phyloP scores from a whole-genome alignment of 2,797 vertebrate species.

The Emydoidea blandingii region DNA sequence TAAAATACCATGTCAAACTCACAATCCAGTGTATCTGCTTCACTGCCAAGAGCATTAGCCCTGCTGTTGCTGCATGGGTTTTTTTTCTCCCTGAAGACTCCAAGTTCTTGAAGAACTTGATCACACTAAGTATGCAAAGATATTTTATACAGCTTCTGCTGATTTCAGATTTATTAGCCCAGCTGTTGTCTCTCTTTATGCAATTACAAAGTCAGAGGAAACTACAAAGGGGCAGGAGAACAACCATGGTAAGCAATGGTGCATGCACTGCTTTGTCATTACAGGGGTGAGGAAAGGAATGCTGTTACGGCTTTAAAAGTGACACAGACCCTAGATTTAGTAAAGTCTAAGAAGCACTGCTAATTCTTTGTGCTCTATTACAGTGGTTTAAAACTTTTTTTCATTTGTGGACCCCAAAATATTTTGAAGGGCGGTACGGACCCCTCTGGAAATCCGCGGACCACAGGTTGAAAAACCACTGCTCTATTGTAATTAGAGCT shows the following conservation, averaged over 20 bases:
- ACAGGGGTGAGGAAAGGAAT: neutral
- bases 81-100: neutral
- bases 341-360: neutral
- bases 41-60: neutral
- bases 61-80: neutral
- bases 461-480: no score
- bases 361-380: neutral
- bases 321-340: neutral
- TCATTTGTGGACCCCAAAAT: no score
- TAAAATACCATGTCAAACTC: neutral
- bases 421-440: no score
- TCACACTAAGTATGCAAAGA: accelerated
- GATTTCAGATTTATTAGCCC: conserved; percentile 5
- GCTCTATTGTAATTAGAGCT: neutral
- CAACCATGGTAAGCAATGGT: neutral
- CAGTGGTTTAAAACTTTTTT: no score
- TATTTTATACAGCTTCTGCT: neutral
- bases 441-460: no score
- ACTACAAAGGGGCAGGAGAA: neutral
- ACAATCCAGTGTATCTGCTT: accelerated
- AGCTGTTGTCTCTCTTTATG: neutral
- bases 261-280: neutral
- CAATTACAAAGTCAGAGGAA: neutral
- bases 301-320: conserved; percentile 4
- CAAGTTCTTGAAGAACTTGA: neutral